These are phyloP conservation scores for Dolichoris vasculosae DNA, from an alignment of 1,140 invertebrate species.

Conservation along the genomic window DNA sequence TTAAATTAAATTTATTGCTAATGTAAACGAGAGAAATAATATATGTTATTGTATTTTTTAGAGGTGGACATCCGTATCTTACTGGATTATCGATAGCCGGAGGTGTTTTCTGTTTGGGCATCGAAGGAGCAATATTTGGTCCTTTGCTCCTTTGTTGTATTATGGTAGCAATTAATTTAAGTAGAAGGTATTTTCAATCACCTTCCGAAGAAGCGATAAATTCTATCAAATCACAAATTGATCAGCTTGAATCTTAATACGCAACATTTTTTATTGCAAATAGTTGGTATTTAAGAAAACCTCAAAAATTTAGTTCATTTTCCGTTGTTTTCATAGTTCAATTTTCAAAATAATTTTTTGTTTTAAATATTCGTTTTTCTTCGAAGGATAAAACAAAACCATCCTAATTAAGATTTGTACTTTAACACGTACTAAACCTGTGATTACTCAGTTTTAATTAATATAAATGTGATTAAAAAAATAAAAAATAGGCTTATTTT, in stretches of 20 bases:
- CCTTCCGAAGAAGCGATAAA: conserved; percentile 72
- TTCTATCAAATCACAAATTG: conserved; percentile 67
- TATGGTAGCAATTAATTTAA: conserved; percentile 87
- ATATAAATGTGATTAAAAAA: conserved; percentile 29
- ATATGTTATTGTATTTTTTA: conserved; percentile 69
- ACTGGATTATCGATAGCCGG: conserved; percentile 98
- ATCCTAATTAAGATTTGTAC: conserved; percentile 4
- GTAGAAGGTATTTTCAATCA: conserved; percentile 74
- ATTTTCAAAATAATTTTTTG: conserved; percentile 7
- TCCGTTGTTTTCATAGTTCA: not conserved
- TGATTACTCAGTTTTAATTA: conserved; percentile 41
- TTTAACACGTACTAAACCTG: conserved; percentile 40
- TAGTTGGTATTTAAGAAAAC: not conserved
- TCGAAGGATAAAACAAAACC: conserved; percentile 11
- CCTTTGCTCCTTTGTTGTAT: conserved; percentile 93
- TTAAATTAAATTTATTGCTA: not conserved
- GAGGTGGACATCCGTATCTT: conserved; percentile 96
- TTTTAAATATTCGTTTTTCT: not conserved
- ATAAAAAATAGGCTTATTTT: not conserved
- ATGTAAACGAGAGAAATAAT: not conserved
- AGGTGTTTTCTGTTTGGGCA: conserved; percentile 97
- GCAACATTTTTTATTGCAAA: not conserved
- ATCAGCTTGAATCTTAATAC: conserved; percentile 56
- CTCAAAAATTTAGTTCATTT: not conserved
- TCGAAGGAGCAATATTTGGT: conserved; percentile 97